phyloP scores from a whole-genome alignment of 2,797 vertebrate species.

The Lateolabrax maculatus region DNA sequence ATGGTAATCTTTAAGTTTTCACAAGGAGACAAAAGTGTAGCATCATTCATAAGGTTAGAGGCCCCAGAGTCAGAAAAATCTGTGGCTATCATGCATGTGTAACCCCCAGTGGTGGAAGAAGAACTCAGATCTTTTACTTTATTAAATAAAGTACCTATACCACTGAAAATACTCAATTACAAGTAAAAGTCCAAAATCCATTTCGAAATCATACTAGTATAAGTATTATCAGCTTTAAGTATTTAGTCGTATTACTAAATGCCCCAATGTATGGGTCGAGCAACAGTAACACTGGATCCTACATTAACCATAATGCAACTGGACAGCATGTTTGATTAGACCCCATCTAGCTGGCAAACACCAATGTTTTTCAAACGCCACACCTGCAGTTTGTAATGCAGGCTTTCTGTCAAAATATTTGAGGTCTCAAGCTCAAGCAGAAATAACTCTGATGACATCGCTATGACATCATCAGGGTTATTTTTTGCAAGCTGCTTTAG shows the following conservation, averaged over 20 bases:
- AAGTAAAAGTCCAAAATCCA: neutral
- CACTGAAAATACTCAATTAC: neutral
- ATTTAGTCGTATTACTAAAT: neutral
- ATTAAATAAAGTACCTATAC: too few species aligned
- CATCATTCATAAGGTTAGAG: neutral
- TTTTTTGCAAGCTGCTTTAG: neutral
- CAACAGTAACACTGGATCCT: neutral
- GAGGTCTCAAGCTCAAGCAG: neutral
- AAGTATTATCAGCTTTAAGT: neutral
- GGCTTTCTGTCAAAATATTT: neutral
- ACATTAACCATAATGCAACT: neutral
- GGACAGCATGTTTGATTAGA: neutral
- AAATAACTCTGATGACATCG: neutral
- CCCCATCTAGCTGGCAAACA: neutral
- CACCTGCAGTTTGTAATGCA: neutral
- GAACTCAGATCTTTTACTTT: neutral
- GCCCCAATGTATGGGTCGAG: too few species aligned
- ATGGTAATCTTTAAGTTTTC: neutral
- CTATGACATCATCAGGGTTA: neutral
- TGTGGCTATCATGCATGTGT: neutral
- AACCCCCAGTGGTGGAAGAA: neutral
- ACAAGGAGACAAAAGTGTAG: neutral
- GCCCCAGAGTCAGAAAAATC: neutral
- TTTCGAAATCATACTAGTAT: too few species aligned
- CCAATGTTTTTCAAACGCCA: too few species aligned